These are phyloP conservation scores for Acleris holmiana DNA, from an alignment of 2,888 invertebrate species.

Conservation along the genomic window DNA sequence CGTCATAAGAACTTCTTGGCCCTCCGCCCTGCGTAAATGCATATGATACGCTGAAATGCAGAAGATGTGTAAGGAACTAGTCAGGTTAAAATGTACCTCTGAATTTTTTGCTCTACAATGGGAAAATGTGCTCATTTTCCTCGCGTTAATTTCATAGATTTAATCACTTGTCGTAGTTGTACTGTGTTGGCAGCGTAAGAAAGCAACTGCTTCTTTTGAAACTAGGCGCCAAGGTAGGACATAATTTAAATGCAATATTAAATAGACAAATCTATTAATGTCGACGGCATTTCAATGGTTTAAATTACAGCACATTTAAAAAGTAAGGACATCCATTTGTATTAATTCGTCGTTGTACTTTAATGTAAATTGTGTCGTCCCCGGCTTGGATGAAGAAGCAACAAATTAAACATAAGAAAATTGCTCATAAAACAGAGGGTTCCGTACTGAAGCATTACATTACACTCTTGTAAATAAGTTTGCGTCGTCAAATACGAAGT, in stretches of 20 bases:
- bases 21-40: conserved; percentile 34
- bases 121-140: conserved; percentile 11
- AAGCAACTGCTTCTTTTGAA: conserved; percentile 22
- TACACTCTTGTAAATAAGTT: too few relatives aligned
- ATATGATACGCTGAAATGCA: conserved; percentile 64
- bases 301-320: conserved; percentile 31
- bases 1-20: conserved; percentile 3
- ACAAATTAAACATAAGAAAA: conserved; percentile 29
- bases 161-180: conserved; percentile 22
- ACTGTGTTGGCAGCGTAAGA: conserved; percentile 19
- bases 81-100: conserved; percentile 73
- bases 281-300: conserved; percentile 24
- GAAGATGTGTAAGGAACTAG: conserved; percentile 78
- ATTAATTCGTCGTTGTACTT: conserved; percentile 46
- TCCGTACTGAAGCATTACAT: conserved; percentile 23
- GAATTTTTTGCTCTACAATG: conserved; percentile 39
- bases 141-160: conserved; percentile 36
- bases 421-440: conserved; percentile 34
- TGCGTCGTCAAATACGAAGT: too few relatives aligned
- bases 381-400: conserved; percentile 50
- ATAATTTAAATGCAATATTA: conserved; percentile 11
- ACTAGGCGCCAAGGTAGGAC: conserved; percentile 22
- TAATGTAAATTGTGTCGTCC: conserved; percentile 79
- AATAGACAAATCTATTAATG: conserved; percentile 14
- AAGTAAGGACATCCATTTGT: conserved; percentile 45